Evolutionary conservation across 2,888 invertebrate species (phyloP).

Genomic region (Hylaea fasciaria): DNA sequence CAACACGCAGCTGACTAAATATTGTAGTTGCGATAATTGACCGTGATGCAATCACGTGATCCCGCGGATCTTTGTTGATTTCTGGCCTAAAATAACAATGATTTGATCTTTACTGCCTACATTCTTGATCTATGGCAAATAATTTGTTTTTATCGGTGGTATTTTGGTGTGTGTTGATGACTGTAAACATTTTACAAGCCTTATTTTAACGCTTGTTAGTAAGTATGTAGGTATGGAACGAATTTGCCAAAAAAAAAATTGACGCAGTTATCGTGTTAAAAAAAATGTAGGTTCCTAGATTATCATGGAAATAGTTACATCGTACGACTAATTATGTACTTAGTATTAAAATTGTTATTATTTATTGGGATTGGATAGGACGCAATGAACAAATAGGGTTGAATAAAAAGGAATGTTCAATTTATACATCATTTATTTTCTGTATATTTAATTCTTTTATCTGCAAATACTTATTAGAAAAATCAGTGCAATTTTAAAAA

Average conservation of each 20-base stretch:
- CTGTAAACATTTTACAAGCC: no score
- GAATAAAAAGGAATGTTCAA: constrained; percentile 49
- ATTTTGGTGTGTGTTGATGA: neutral
- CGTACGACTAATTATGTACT: no score
- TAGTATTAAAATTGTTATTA: no score
- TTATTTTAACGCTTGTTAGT: no score
- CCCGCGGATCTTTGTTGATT: constrained; percentile 53
- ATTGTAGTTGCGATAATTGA: constrained; percentile 83
- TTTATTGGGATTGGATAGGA: neutral
- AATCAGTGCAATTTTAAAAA: constrained; percentile 76
- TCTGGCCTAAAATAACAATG: constrained; percentile 23
- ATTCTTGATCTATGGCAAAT: neutral
- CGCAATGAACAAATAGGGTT: neutral
- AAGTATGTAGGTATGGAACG: no score
- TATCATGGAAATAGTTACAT: no score
- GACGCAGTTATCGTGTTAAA: no score
- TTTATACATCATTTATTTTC: constrained; percentile 66
- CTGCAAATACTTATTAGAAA: constrained; percentile 66
- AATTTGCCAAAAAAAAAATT: no score
- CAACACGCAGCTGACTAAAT: constrained; percentile 83
- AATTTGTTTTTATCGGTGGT: neutral
- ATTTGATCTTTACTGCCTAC: neutral
- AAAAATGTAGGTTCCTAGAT: no score
- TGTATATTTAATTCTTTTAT: constrained; percentile 63
- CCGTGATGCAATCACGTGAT: constrained; percentile 82